phyloP scores from a whole-genome alignment of 2,797 vertebrate species.

The Rhinoraja longicauda region DNA sequence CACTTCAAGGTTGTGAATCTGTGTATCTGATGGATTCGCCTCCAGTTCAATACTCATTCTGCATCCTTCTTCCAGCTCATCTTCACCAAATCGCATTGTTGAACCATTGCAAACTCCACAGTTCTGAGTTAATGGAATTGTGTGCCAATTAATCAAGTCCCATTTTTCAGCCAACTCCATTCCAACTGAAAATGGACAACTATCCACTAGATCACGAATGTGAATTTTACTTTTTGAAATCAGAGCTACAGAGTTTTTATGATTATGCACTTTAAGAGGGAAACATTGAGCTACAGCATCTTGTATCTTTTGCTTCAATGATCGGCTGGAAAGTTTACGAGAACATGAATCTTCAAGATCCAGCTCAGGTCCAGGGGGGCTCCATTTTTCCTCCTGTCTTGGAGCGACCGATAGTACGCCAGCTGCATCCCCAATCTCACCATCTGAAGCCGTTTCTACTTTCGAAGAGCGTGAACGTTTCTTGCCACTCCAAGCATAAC shows the following conservation, averaged over 20 bases:
- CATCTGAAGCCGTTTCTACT: slow-evolving; percentile 56
- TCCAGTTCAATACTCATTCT: slow-evolving; percentile 42
- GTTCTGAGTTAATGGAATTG: slow-evolving; percentile 57
- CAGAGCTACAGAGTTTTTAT: slow-evolving; percentile 69
- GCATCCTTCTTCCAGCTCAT: slow-evolving; percentile 49
- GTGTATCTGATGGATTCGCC: slow-evolving; percentile 46
- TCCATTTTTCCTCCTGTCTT: slow-evolving; percentile 78
- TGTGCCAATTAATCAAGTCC: slow-evolving; percentile 86
- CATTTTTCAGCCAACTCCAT: slow-evolving; percentile 87
- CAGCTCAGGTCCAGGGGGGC: slow-evolving; percentile 69
- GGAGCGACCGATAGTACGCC: slow-evolving; percentile 60
- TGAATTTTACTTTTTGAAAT: slow-evolving; percentile 89
- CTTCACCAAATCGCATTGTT: slow-evolving; percentile 56
- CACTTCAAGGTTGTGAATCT: slow-evolving; percentile 48
- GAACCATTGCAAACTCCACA: slow-evolving; percentile 57
- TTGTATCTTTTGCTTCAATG: slow-evolving; percentile 87
- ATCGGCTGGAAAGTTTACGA: slow-evolving; percentile 75
- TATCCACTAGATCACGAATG: slow-evolving; percentile 88
- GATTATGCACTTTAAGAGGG: slow-evolving; percentile 76
- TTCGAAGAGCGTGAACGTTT: slow-evolving; percentile 77
- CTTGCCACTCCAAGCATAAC: slow-evolving; percentile 84
- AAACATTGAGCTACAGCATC: slow-evolving; percentile 91
- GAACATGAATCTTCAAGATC: slow-evolving; percentile 73
- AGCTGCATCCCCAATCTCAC: slow-evolving; percentile 43
- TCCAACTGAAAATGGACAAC: slow-evolving; percentile 84